Evolutionary conservation across 2,797 vertebrate genomes (phyloP).

Genomic region (Sebastiscus tertius): DNA sequence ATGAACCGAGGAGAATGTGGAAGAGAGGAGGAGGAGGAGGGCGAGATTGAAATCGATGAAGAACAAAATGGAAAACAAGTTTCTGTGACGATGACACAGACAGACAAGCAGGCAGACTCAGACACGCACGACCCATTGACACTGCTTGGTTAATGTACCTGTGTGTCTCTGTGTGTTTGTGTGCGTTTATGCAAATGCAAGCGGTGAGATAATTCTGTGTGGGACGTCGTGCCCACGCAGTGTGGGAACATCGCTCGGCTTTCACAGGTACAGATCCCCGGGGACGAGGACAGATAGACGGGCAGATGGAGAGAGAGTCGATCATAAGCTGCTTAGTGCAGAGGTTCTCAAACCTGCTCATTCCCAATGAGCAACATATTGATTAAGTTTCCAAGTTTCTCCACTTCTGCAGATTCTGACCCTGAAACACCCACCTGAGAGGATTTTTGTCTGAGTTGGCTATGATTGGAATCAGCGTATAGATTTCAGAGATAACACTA

Average conservation of each 20-base stretch:
- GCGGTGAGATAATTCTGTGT: slow-evolving; percentile 65
- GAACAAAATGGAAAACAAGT: slow-evolving; percentile 56
- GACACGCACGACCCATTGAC: slow-evolving; percentile 46
- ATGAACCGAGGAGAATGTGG: slow-evolving; percentile 14
- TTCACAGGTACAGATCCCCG: slow-evolving; percentile 72
- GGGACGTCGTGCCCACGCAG: slow-evolving; percentile 60
- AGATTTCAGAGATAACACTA: slow-evolving; percentile 13
- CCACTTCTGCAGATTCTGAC: slow-evolving; percentile 34
- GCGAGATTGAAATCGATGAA: slow-evolving; percentile 44
- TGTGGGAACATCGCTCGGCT: slow-evolving; percentile 69
- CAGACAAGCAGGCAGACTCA: slow-evolving; percentile 45
- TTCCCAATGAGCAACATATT: slow-evolving; percentile 53
- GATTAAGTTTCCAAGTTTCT: slow-evolving; percentile 49
- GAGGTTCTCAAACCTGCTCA: slow-evolving; percentile 53
- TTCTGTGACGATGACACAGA: slow-evolving; percentile 38
- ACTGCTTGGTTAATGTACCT: slow-evolving; percentile 33
- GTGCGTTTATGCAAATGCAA: slow-evolving; percentile 56
- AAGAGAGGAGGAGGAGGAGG: slow-evolving; percentile 10
- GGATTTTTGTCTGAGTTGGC: neutral
- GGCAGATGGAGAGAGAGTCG: slow-evolving; percentile 59
- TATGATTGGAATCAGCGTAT: slow-evolving; percentile 5
- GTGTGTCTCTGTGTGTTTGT: slow-evolving; percentile 8
- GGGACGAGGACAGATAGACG: slow-evolving; percentile 60
- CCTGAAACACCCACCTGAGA: slow-evolving; percentile 39
- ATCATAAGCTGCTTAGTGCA: slow-evolving; percentile 64